Conservation (phyloP, 2,888 invertebrate genomes). For the Hoplodrina ambigua region DNA sequence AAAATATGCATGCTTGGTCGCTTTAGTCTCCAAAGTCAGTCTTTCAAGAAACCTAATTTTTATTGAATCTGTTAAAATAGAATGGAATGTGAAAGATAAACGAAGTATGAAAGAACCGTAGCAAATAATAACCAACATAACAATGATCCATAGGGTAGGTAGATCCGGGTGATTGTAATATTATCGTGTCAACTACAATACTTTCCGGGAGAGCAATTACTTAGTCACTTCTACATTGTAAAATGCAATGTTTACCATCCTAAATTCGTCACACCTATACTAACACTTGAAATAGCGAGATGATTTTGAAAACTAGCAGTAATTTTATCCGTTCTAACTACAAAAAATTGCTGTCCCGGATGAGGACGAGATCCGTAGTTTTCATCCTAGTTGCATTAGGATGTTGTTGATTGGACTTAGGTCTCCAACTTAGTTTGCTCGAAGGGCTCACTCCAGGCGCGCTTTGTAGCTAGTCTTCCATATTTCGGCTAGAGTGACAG, state of each 20-base stretch:
- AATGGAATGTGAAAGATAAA: conserved; percentile 84
- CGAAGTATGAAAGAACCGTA: conserved; percentile 67
- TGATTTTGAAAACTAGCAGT: conserved; percentile 82
- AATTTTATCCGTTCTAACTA: conserved; percentile 82
- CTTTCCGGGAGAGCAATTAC: conserved; percentile 79
- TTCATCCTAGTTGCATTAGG: conserved; percentile 71
- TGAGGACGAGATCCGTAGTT: conserved; percentile 84
- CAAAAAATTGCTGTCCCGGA: conserved; percentile 86
- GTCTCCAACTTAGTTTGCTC: conserved; percentile 67
- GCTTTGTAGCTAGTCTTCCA: conserved; percentile 99
- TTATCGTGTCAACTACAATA: conserved; percentile 65
- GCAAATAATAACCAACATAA: conserved; percentile 76
- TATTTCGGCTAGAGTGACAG: conserved; percentile 98
- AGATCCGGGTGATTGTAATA: conserved; percentile 65
- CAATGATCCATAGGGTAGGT: conserved; percentile 72
- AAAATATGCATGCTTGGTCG: conserved; percentile 81
- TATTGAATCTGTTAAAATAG: conserved; percentile 79
- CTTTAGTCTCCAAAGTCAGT: conserved; percentile 86
- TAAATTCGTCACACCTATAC: conserved; percentile 81
- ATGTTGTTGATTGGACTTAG: conserved; percentile 72
- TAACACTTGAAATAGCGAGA: conserved; percentile 80
- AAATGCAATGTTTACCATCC: conserved; percentile 71
- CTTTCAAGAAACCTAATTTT: conserved; percentile 86
- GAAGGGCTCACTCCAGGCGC: conserved; percentile 93
- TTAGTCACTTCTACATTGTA: conserved; percentile 64